phyloP scores from a whole-genome alignment of 2,888 invertebrate genomes.

The Phengaris arion region DNA sequence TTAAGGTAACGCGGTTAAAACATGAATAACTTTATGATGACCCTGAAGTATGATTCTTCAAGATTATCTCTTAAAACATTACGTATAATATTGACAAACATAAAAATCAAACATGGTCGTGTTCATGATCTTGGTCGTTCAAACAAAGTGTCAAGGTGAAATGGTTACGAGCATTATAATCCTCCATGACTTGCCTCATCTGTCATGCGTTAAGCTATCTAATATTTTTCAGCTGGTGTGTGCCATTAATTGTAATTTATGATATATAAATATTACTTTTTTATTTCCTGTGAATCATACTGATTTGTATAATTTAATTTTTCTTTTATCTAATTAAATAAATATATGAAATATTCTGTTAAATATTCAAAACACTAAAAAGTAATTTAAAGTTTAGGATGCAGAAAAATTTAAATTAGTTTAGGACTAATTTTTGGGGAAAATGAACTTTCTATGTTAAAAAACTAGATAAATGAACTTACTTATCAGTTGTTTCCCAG shows the following conservation, averaged over 20 bases:
- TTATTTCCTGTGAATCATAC: background rate
- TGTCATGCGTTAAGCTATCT: background rate
- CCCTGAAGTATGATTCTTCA: constrained; percentile 8
- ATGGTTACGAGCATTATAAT: constrained; percentile 65
- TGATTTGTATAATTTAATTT: background rate
- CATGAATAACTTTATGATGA: background rate
- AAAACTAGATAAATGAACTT: constrained; percentile 48
- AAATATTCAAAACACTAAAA: background rate
- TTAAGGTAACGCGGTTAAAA: background rate
- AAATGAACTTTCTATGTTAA: background rate
- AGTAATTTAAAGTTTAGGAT: background rate
- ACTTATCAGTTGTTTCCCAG: constrained; percentile 73
- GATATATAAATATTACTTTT: background rate
- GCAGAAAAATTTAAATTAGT: background rate
- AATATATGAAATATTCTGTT: background rate
- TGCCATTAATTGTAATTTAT: background rate
- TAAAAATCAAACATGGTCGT: constrained; percentile 25
- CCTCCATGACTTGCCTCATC: constrained; percentile 3
- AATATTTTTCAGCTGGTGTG: constrained; percentile 2
- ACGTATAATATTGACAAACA: constrained; percentile 13
- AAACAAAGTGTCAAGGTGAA: constrained; percentile 49
- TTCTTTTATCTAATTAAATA: background rate
- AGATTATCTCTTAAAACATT: background rate
- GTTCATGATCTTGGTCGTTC: constrained; percentile 36
- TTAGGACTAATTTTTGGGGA: background rate